A percentile compares a stretch with the other conserved stretches of the same genome.
These are phyloP conservation scores for Polypedilum pembai DNA, from an alignment of 1,140 invertebrate genomes.

Conservation along the genomic window DNA sequence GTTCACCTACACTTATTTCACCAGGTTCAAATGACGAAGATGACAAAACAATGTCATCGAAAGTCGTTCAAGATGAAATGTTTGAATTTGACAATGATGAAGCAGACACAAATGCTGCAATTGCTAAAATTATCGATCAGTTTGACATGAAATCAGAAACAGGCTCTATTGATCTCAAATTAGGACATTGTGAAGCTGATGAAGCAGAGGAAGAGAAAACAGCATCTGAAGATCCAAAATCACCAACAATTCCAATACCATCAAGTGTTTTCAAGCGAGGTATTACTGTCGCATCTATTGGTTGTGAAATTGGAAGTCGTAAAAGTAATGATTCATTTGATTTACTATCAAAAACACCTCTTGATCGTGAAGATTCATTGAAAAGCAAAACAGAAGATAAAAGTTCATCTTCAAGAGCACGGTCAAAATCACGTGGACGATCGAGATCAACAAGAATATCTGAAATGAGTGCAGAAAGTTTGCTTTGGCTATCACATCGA, in stretches of 20 bases:
- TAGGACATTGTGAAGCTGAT: constrained; percentile 44
- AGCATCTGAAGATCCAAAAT: constrained; percentile 41
- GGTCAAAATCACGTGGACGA: background rate
- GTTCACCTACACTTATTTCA: constrained; percentile 32
- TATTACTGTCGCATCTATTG: constrained; percentile 51
- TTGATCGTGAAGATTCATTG: constrained; percentile 30
- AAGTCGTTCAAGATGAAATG: constrained; percentile 43
- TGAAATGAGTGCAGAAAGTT: constrained; percentile 83
- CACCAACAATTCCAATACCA: constrained; percentile 53
- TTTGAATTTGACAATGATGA: constrained; percentile 55
- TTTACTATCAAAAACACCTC: constrained; percentile 37
- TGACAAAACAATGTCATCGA: constrained; percentile 35
- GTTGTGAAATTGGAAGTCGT: constrained; percentile 53
- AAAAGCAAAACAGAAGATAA: background rate
- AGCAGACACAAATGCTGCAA: constrained; percentile 47
- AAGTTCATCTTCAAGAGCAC: constrained; percentile 30
- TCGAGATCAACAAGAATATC: constrained; percentile 51
- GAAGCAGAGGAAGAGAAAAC: constrained; percentile 45
- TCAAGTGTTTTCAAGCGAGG: constrained; percentile 40
- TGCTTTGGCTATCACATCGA: constrained; percentile 86
- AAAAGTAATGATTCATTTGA: constrained; percentile 45
- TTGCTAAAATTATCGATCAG: constrained; percentile 46
- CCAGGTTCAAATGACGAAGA: constrained; percentile 31
- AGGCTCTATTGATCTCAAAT: constrained; percentile 42
- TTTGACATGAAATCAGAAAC: constrained; percentile 38